Evolutionary conservation across 2,888 invertebrate genomes (phyloP).

Genomic region (Leptopilina drosophilae): DNA sequence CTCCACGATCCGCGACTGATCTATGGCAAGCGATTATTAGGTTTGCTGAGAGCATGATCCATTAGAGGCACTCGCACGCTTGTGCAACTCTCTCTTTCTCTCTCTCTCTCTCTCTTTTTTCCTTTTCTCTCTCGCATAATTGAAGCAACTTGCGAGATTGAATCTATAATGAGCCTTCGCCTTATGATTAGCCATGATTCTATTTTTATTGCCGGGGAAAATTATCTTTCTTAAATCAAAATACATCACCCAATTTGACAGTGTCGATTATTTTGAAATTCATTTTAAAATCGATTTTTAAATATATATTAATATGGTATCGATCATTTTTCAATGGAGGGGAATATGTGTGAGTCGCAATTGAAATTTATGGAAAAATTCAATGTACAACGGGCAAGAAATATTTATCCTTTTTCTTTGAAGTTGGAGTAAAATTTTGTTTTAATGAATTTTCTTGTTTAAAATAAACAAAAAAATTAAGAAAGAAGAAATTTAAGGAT

Average conservation of each 20-base stretch:
- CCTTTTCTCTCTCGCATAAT: slow-evolving; percentile 2
- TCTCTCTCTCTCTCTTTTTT: too few relatives aligned
- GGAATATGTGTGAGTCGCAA: too few relatives aligned
- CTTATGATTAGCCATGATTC: slow-evolving; percentile 26
- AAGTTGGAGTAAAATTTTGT: too few relatives aligned
- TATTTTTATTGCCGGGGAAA: not conserved
- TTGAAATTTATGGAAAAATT: too few relatives aligned
- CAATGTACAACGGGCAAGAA: too few relatives aligned
- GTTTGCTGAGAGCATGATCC: slow-evolving; percentile 49
- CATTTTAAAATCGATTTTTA: not conserved
- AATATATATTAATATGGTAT: too few relatives aligned
- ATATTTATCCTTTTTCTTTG: too few relatives aligned
- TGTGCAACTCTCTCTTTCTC: not conserved
- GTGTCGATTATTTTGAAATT: slow-evolving; percentile 13
- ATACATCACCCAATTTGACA: slow-evolving; percentile 3
- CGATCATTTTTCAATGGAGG: too few relatives aligned
- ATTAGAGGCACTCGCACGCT: slow-evolving; percentile 45
- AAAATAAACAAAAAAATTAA: too few relatives aligned
- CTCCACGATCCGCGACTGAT: slow-evolving; percentile 48
- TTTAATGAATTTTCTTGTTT: too few relatives aligned
- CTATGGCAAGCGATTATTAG: slow-evolving; percentile 53
- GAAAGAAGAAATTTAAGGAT: too few relatives aligned
- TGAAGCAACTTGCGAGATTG: slow-evolving; percentile 38
- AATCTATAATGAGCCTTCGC: slow-evolving; percentile 32
- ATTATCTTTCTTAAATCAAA: slow-evolving; percentile 24